A percentile compares a stretch with the other conserved stretches of the same genome.
Evolutionary conservation across 2,888 invertebrate species (phyloP).

Genomic region (Ptilodon capucinus): DNA sequence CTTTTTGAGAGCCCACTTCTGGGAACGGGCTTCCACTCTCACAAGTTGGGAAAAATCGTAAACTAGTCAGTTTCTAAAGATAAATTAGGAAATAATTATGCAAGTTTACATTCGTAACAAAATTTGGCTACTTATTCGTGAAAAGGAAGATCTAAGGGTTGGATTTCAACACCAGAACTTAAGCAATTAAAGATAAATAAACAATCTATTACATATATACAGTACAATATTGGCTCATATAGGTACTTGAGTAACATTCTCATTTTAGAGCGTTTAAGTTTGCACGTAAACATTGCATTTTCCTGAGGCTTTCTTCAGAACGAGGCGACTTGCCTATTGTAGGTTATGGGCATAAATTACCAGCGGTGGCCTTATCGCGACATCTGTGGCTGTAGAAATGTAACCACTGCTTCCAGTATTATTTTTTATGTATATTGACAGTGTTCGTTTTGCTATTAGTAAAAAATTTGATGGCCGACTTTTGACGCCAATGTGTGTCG

Average conservation of each 20-base stretch:
- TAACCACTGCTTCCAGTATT: constrained; percentile 13
- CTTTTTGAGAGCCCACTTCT: no score
- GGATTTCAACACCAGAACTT: constrained; percentile 3
- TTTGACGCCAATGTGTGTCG: no score
- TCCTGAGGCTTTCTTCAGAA: not conserved
- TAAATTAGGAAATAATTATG: no score
- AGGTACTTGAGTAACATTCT: no score
- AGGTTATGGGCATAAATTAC: constrained; percentile 48
- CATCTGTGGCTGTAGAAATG: constrained; percentile 44
- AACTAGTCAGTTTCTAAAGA: no score
- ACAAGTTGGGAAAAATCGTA: not conserved
- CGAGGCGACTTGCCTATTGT: constrained; percentile 27
- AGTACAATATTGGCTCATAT: no score
- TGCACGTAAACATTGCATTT: constrained; percentile 19
- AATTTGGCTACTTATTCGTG: not conserved
- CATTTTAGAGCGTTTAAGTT: no score
- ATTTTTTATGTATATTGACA: no score
- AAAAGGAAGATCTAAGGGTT: not conserved
- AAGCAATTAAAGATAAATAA: constrained; percentile 15
- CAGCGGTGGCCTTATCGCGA: constrained; percentile 37
- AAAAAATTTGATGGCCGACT: no score
- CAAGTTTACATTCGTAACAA: not conserved
- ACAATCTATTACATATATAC: not conserved
- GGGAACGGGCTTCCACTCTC: no score
- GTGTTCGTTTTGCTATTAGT: no score